Base-by-base conservation (phyloP, 2,888 invertebrate species). In the Tromatobia lineatoria region DNA sequence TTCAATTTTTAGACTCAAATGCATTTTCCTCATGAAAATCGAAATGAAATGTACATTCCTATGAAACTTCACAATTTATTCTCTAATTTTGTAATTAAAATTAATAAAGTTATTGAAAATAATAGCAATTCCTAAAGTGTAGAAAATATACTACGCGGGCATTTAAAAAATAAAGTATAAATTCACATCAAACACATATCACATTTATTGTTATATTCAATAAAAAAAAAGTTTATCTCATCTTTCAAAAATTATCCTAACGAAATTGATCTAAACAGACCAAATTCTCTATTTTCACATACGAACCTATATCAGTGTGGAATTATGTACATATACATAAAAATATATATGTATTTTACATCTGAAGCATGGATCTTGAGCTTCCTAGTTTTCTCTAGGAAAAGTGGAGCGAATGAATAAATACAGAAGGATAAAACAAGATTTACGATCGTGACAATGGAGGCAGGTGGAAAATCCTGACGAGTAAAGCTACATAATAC, bases 321-420 rank as follows among this genome's bases (percentile, higher is more conserved):
- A 34, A 54, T 25, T 42, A n/a, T 66, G 42, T 75, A 7, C 45
- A 59, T 59, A 64, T 42, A 42, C 0, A 25, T 64, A 25, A 50
- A 52, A 52, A 20, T 20, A 69, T 6, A 29, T 59, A 64, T 18
- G 23, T 38, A 42, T 42, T 11, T 64, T 52, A n/a, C 29, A 15
- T 66, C 11, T 66, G 45, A 45, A 79, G 79, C 66, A 66, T 52
- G 61, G 61, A 61, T 74, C 61, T 50, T 38, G 7, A 52, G 52
- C 34, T 38, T 18, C 11, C 11, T 7, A 18, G 13, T 18, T 4
- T 52, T 11, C 50, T 7, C 8, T 18, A 13, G 47, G 54, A 66
- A 70, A 29, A 34, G 64, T 52, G 29, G 45, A 77, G 71, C 54
- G 71, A 67, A 54, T 34, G 25, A 80, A 80, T 54, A 47, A 57